Conservation (phyloP, 2,113 vertebrate species). For the Trichechus manatus region DNA sequence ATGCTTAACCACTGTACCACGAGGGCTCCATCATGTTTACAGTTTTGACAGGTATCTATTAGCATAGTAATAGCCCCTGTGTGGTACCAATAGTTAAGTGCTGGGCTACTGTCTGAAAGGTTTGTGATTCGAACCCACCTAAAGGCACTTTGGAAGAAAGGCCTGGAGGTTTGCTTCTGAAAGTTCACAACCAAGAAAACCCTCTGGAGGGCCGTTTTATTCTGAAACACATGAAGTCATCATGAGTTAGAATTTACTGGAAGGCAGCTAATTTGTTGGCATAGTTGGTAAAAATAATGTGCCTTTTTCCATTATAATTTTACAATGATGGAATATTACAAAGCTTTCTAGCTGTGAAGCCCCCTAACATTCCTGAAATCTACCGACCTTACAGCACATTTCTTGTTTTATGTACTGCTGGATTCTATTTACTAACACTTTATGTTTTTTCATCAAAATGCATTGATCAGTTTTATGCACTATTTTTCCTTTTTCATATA, state of each 20-base stretch:
- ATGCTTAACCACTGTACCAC: too few relatives aligned
- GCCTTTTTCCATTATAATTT: neutral
- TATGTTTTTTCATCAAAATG: neutral
- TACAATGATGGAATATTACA: neutral
- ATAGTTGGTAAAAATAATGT: neutral
- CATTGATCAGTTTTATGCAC: neutral
- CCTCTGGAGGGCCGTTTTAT: too few relatives aligned
- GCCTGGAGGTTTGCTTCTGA: too few relatives aligned
- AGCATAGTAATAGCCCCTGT: too few relatives aligned
- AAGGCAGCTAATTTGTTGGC: neutral
- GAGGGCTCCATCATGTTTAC: too few relatives aligned
- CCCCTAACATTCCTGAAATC: neutral
- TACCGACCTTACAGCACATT: neutral
- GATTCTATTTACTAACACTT: neutral
- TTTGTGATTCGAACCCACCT: too few relatives aligned
- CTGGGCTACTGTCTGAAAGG: too few relatives aligned
- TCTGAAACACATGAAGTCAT: neutral
- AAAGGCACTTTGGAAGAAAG: too few relatives aligned
- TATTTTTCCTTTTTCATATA: neutral
- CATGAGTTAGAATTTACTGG: too few relatives aligned
- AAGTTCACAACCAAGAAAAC: too few relatives aligned
- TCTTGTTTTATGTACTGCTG: neutral
- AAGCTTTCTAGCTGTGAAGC: neutral
- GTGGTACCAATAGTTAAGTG: too few relatives aligned
- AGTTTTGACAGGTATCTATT: too few relatives aligned